Evolutionary conservation across 1,140 invertebrate genomes (phyloP).

Genomic region (Tetraneura akinire): DNA sequence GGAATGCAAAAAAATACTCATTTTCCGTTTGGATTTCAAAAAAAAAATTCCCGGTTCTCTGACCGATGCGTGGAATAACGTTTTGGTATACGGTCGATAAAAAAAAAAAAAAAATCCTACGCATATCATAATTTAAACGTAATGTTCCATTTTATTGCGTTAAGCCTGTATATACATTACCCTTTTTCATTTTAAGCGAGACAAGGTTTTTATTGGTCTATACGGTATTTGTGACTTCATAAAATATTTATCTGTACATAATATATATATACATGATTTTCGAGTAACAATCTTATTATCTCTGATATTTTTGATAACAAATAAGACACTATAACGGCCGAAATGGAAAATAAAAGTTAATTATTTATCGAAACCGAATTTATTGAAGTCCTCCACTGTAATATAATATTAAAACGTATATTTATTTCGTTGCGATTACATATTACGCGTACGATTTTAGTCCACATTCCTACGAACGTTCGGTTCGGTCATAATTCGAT

Average conservation of each 20-base stretch:
- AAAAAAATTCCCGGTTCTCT: neutral
- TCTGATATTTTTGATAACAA: neutral
- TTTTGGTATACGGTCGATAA: neutral
- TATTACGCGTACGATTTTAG: too few relatives aligned
- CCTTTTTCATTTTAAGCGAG: slow-evolving; percentile 28
- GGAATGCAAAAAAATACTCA: too few relatives aligned
- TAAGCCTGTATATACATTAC: slow-evolving; percentile 4
- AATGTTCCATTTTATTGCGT: slow-evolving; percentile 2
- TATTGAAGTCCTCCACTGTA: too few relatives aligned
- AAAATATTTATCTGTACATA: slow-evolving; percentile 1
- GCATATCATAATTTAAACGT: slow-evolving; percentile 22
- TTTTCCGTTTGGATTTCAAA: neutral
- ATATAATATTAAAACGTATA: neutral
- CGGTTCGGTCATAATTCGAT: too few relatives aligned
- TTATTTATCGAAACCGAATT: neutral
- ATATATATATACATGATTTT: neutral
- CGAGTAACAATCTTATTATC: neutral
- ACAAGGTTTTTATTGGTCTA: slow-evolving; percentile 3
- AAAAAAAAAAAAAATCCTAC: slow-evolving; percentile 4
- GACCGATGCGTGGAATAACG: neutral
- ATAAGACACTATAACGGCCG: too few relatives aligned
- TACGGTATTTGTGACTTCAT: neutral
- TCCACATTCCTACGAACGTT: too few relatives aligned
- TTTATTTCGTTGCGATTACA: neutral
- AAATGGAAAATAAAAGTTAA: neutral